phyloP scores from a whole-genome alignment of 2,888 invertebrate genomes.

The Matsumyia berberina region DNA sequence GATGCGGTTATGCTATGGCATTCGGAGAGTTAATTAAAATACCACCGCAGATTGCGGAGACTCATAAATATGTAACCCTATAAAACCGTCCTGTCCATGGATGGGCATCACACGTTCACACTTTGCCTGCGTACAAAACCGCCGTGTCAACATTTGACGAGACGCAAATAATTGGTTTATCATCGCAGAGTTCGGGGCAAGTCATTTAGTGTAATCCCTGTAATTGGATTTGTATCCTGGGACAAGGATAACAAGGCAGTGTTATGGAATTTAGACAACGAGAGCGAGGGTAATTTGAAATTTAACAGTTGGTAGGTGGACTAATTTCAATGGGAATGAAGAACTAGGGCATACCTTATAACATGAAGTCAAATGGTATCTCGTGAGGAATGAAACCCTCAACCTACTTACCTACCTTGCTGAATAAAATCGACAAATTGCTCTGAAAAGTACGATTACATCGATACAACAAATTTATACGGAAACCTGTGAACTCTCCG shows the following conservation, averaged over 20 bases:
- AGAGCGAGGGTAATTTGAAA: neutral
- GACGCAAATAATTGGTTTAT: slow-evolving; percentile 72
- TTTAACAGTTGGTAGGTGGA: too few relatives aligned
- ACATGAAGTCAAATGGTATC: too few relatives aligned
- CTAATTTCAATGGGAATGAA: too few relatives aligned
- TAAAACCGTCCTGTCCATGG: slow-evolving; percentile 29
- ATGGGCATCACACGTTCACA: slow-evolving; percentile 49
- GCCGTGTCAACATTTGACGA: slow-evolving; percentile 69
- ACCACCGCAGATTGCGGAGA: slow-evolving; percentile 69
- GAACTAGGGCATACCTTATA: too few relatives aligned
- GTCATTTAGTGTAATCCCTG: slow-evolving; percentile 59
- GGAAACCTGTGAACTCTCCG: too few relatives aligned
- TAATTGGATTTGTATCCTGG: slow-evolving; percentile 45
- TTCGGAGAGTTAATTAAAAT: slow-evolving; percentile 73
- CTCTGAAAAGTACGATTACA: too few relatives aligned
- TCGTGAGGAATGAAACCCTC: too few relatives aligned
- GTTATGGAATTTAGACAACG: neutral
- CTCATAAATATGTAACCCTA: slow-evolving; percentile 64
- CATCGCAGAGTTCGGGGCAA: slow-evolving; percentile 53
- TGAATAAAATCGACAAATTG: too few relatives aligned
- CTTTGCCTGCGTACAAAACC: slow-evolving; percentile 57
- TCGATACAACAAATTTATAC: too few relatives aligned
- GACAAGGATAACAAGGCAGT: neutral
- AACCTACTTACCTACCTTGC: too few relatives aligned
- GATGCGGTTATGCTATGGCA: slow-evolving; percentile 45